Evolutionary conservation across 2,888 invertebrate species (phyloP).

Genomic region (Schrankia costaestrigalis): DNA sequence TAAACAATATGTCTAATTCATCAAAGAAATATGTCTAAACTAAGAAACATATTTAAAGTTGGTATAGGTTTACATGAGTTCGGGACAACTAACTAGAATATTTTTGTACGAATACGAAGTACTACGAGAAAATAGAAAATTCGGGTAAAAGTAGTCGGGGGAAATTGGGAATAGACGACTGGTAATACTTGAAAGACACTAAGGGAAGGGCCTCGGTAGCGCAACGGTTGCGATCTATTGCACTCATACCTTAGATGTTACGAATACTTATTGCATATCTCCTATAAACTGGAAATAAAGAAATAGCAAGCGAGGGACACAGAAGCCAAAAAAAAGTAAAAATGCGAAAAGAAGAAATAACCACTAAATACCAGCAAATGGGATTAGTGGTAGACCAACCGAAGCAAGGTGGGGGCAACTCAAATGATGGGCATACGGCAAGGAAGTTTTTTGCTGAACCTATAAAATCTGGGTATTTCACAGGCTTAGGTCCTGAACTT

Average conservation of each 20-base stretch:
- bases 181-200: too few relatives aligned
- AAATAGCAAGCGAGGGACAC: slow-evolving; percentile 38
- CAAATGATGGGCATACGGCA: not conserved
- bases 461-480: not conserved
- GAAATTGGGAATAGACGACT: too few relatives aligned
- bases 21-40: too few relatives aligned
- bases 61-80: too few relatives aligned
- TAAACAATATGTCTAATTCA: too few relatives aligned
- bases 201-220: too few relatives aligned
- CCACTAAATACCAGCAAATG: slow-evolving; percentile 8
- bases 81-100: too few relatives aligned
- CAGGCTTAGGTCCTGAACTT: slow-evolving; percentile 3
- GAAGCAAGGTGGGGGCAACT: not conserved
- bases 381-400: slow-evolving; percentile 4
- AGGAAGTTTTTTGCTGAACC: not conserved
- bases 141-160: too few relatives aligned
- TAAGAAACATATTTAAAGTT: too few relatives aligned
- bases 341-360: not conserved
- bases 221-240: too few relatives aligned
- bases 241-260: slow-evolving; percentile 26
- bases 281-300: slow-evolving; percentile 34
- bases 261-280: slow-evolving; percentile 36
- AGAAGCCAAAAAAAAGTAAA: slow-evolving; percentile 17
- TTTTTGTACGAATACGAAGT: too few relatives aligned
- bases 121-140: too few relatives aligned